phyloP scores from a whole-genome alignment of 2,113 vertebrate species.

The Chinchilla lanigera region DNA sequence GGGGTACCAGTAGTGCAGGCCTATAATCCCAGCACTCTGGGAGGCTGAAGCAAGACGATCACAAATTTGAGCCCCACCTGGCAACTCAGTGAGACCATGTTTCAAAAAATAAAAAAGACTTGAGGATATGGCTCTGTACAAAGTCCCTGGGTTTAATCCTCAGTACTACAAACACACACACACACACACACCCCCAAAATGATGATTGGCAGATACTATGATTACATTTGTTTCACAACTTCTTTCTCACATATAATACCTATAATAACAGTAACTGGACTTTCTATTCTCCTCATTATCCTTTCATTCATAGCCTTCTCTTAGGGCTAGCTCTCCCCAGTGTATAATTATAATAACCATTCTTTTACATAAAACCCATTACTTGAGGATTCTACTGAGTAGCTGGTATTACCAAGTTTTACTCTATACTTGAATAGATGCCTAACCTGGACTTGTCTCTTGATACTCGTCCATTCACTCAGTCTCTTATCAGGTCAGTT shows the following conservation, averaged over 20 bases:
- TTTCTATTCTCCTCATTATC: not conserved
- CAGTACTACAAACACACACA: not conserved
- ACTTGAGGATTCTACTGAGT: not conserved
- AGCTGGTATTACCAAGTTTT: not conserved
- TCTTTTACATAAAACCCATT: not conserved
- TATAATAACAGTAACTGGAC: not conserved
- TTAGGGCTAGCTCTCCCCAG: not conserved
- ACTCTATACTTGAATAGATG: not conserved
- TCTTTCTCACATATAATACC: not conserved
- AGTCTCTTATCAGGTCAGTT: not conserved
- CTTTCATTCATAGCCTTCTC: not conserved
- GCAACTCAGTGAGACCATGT: not conserved
- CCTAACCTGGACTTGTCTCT: not conserved
- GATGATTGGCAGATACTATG: not conserved
- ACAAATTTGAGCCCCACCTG: not conserved
- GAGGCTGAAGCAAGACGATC: not conserved
- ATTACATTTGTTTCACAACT: not conserved
- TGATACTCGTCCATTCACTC: not conserved
- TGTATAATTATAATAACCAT: not conserved
- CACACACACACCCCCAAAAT: not conserved
- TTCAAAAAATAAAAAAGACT: not conserved
- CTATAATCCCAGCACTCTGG: not conserved
- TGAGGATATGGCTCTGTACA: not conserved
- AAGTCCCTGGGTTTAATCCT: not conserved
- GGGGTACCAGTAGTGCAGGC: not conserved